These are phyloP conservation scores for Pandemis heparana DNA, from an alignment of 2,888 invertebrate genomes.

Conservation along the genomic window DNA sequence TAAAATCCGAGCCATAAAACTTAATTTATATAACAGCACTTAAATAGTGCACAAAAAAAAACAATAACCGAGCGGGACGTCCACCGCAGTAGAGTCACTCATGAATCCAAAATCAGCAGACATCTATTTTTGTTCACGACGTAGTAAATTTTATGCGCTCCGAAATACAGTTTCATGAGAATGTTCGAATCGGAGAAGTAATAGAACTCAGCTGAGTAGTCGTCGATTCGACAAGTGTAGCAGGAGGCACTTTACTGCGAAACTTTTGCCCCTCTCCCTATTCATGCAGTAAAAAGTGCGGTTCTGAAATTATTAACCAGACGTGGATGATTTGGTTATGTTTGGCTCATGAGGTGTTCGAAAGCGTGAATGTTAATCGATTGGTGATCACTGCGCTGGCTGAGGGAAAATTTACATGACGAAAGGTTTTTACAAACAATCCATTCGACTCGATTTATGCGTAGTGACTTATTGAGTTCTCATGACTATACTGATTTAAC, in stretches of 20 bases:
- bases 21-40: slow-evolving; percentile 32
- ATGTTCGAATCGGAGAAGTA: slow-evolving; percentile 49
- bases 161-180: slow-evolving; percentile 54
- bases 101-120: slow-evolving; percentile 49
- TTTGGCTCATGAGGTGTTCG: slow-evolving; percentile 15
- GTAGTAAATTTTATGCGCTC: slow-evolving; percentile 59
- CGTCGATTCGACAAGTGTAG: slow-evolving; percentile 54
- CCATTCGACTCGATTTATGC: not conserved
- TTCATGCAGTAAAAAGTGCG: slow-evolving; percentile 52
- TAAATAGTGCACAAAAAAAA: slow-evolving; percentile 27
- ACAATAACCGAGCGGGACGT: slow-evolving; percentile 28
- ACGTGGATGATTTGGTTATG: slow-evolving; percentile 47
- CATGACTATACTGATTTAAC: not conserved
- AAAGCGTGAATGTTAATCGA: slow-evolving; percentile 12
- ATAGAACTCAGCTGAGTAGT: slow-evolving; percentile 50
- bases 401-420: not conserved
- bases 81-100: slow-evolving; percentile 37
- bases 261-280: slow-evolving; percentile 50
- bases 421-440: not conserved
- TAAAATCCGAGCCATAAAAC: slow-evolving; percentile 29
- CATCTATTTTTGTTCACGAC: slow-evolving; percentile 56
- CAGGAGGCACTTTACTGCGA: slow-evolving; percentile 51
- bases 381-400: not conserved
- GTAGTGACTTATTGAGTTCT: not conserved
- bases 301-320: slow-evolving; percentile 47